Evolutionary conservation across 2,888 invertebrate genomes (phyloP).

Genomic region (Cataglyphis altisquamis): DNA sequence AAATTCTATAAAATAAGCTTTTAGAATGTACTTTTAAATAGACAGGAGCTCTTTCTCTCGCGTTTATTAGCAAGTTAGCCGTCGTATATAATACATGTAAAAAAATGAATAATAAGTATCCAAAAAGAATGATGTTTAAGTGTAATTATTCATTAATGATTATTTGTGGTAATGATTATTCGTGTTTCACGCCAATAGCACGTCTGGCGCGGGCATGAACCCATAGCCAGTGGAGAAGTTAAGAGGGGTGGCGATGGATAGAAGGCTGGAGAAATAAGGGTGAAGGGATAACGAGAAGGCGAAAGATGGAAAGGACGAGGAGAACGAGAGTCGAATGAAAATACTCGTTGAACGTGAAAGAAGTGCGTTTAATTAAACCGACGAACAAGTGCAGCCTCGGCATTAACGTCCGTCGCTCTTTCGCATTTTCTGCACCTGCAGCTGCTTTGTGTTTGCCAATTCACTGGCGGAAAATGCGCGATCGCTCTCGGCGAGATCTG

Average conservation of each 20-base stretch:
- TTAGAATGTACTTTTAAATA: not conserved
- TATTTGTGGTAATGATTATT: too few relatives aligned
- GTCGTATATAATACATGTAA: not conserved
- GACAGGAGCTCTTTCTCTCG: not conserved
- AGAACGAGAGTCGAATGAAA: slow-evolving; percentile 64
- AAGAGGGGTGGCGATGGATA: slow-evolving; percentile 48
- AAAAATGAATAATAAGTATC: slow-evolving; percentile 12
- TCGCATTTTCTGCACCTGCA: slow-evolving; percentile 67
- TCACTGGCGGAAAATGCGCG: slow-evolving; percentile 27
- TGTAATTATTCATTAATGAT: slow-evolving; percentile 68
- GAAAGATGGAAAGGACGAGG: slow-evolving; percentile 49
- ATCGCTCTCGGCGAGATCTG: slow-evolving; percentile 26
- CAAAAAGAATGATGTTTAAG: slow-evolving; percentile 53
- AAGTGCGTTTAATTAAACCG: slow-evolving; percentile 78
- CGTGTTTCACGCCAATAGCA: slow-evolving; percentile 66
- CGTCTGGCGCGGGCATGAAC: slow-evolving; percentile 64
- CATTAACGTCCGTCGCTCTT: slow-evolving; percentile 63
- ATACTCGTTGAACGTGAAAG: slow-evolving; percentile 75
- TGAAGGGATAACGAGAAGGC: slow-evolving; percentile 68
- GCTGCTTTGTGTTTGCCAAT: slow-evolving; percentile 68
- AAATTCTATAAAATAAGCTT: not conserved
- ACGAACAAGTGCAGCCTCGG: slow-evolving; percentile 68
- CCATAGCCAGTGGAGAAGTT: slow-evolving; percentile 60
- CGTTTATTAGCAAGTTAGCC: not conserved
- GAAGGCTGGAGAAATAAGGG: slow-evolving; percentile 54